Base-by-base conservation (phyloP, 1,140 invertebrate genomes). In the Macrostomum lignano region DNA sequence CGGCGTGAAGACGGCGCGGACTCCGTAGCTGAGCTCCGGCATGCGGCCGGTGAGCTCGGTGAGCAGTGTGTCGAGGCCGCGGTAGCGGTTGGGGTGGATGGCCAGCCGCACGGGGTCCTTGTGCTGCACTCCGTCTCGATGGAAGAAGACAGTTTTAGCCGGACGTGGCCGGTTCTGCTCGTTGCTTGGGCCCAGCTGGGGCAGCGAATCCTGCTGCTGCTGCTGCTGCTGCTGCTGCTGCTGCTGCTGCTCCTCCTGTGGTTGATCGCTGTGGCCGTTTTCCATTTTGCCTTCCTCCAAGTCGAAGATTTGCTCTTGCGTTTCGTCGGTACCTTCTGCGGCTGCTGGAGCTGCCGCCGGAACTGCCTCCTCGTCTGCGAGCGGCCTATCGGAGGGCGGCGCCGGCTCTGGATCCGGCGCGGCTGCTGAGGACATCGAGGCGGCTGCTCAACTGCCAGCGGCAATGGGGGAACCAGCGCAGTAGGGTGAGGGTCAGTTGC, bases 221-320 rank as follows among this genome's bases (percentile, higher is more conserved):
- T 17, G 59, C 41, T 62, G 33, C 2, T 7, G 36, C 17, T 19
- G 22, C 19, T 33, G 36, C 33, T 21, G 33, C 33, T 13, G 33
- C 3, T 33, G 23, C n/a, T 10, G 23, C n/a, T n/a, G n/a, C n/a
- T n/a, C n/a, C n/a, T n/a, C n/a, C 30, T 10, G 30, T 21, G 11
- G 31, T 29, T 3, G 57, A 58, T 58, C 58, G 57, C 46, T 60
- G 59, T 9, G 50, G 59, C 55, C 53, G 55, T 52, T 47, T n/a
- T n/a, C n/a, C n/a, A n/a, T n/a, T n/a, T n/a, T n/a, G n/a, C n/a
- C n/a, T n/a, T n/a, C n/a, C n/a, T n/a, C n/a, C n/a, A n/a, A n/a
- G n/a, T n/a, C n/a, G n/a, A n/a, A n/a, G n/a, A n/a, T n/a, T n/a
- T n/a, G n/a, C n/a, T n/a, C n/a, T n/a, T n/a, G n/a, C n/a, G n/a